A percentile compares a stretch with the other conserved stretches of the same genome.
These are phyloP conservation scores for Okapia johnstoni DNA, from an alignment of 2,113 vertebrate species.

Conservation along the genomic window DNA sequence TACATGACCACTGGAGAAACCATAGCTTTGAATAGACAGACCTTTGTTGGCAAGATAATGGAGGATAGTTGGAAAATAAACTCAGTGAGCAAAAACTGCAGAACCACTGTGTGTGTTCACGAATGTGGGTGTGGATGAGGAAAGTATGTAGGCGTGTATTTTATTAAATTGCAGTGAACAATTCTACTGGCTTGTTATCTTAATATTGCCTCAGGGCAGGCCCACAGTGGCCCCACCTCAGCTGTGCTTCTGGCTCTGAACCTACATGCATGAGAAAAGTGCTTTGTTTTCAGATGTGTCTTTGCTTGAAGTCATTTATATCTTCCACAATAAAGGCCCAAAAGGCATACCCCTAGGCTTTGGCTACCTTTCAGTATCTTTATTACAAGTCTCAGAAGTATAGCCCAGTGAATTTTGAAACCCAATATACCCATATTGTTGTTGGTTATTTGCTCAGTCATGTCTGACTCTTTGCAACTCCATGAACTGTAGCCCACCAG, in stretches of 20 bases:
- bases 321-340: not conserved
- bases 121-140: not conserved
- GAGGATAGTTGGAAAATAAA: not conserved
- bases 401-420: not conserved
- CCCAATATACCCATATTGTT: not conserved
- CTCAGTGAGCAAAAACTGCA: not conserved
- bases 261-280: not conserved
- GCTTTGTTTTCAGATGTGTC: not conserved
- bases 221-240: not conserved
- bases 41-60: not conserved
- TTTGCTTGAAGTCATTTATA: not conserved
- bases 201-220: not conserved
- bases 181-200: not conserved
- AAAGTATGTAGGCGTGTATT: not conserved
- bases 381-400: not conserved
- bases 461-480: not conserved
- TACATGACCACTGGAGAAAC: not conserved
- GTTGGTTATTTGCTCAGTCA: not conserved
- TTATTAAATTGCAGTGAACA: not conserved
- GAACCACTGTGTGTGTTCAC: not conserved
- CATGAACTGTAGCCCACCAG: not conserved
- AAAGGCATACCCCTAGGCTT: not conserved
- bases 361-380: not conserved
- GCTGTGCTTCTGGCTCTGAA: not conserved
- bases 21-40: not conserved